These are phyloP conservation scores for Drepanosiphum platanoidis DNA, from an alignment of 2,888 invertebrate species.

Conservation along the genomic window DNA sequence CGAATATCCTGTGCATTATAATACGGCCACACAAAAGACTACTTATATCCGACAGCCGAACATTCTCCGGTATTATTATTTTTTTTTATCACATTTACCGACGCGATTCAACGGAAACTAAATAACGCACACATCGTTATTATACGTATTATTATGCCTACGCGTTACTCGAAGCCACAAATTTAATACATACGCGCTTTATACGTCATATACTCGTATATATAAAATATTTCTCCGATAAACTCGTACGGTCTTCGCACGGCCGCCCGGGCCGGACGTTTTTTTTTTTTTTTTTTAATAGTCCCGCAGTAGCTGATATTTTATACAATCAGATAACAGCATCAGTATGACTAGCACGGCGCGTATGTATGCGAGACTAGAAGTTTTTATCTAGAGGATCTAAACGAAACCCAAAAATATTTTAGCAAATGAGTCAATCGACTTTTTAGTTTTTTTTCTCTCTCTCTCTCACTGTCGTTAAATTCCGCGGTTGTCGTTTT, in stretches of 20 bases:
- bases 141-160: not conserved
- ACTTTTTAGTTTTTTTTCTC: not conserved
- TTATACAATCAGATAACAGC: conserved; percentile 30
- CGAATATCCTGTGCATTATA: conserved; percentile 21
- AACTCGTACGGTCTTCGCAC: not conserved
- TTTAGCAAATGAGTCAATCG: conserved; percentile 9
- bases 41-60: not conserved
- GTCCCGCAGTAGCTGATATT: conserved; percentile 2
- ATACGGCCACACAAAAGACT: conserved; percentile 29
- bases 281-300: conserved; percentile 1
- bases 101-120: not conserved
- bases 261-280: not conserved
- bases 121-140: conserved; percentile 3
- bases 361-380: too few species aligned
- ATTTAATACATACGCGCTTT: not conserved
- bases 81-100: not conserved
- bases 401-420: not conserved
- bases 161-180: not conserved
- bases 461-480: too few species aligned
- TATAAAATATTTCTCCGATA: not conserved
- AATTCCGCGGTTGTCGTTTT: not conserved
- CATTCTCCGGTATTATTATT: conserved; percentile 16
- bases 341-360: not conserved
- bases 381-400: not conserved
- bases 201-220: not conserved